A percentile compares a stretch with the other conserved stretches of the same genome.
phyloP scores from a whole-genome alignment of 2,888 invertebrate genomes.

The Trichopoda pennipes region DNA sequence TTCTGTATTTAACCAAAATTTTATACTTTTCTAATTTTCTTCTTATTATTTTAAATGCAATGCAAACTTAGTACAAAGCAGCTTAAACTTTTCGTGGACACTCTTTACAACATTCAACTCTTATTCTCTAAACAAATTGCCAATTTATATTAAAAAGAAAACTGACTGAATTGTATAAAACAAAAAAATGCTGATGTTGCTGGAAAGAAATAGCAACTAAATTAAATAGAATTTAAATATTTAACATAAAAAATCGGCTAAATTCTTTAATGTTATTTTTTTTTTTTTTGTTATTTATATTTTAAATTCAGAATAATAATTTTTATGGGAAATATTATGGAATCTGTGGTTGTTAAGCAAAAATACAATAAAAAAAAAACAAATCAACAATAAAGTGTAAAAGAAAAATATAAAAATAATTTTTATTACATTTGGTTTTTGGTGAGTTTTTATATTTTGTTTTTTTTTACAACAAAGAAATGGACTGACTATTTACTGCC shows the following conservation, averaged over 20 bases:
- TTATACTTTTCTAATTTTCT: no score
- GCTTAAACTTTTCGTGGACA: background rate
- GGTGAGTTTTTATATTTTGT: slow-evolving; percentile 11
- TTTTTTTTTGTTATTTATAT: slow-evolving; percentile 13
- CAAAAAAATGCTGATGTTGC: background rate
- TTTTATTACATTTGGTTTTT: slow-evolving; percentile 39
- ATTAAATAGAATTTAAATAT: slow-evolving; percentile 26
- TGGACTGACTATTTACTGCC: background rate
- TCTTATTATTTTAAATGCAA: no score
- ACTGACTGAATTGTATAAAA: slow-evolving; percentile 6
- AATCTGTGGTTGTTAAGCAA: slow-evolving; percentile 26
- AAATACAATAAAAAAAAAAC: background rate
- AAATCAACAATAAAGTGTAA: slow-evolving; percentile 38
- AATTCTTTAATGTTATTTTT: slow-evolving; percentile 24
- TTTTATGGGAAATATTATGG: slow-evolving; percentile 16
- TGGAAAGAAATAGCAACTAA: background rate
- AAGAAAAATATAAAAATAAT: slow-evolving; percentile 18
- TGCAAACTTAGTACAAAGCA: no score
- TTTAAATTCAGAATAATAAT: background rate
- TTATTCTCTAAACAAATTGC: background rate
- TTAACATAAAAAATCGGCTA: slow-evolving; percentile 21
- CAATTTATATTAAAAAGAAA: slow-evolving; percentile 26
- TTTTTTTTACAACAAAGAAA: slow-evolving; percentile 18
- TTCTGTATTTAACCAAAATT: no score
- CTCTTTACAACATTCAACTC: background rate